phyloP scores from a whole-genome alignment of 2,113 vertebrate species.

The Boleophthalmus pectinirostris region DNA sequence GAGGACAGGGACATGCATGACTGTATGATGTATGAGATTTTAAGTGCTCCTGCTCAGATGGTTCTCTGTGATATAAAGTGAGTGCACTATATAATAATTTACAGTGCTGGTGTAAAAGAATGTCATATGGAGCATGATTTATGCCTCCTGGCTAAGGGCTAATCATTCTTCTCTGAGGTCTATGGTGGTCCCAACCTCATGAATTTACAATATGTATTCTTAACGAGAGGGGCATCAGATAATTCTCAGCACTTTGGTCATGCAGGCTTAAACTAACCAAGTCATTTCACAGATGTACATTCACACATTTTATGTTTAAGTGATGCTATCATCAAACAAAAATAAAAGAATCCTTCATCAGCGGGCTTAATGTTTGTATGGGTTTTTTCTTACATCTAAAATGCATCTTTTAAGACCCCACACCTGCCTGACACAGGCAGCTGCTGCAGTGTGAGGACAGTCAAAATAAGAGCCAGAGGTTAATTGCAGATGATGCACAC shows the following conservation, averaged over 20 bases:
- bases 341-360: neutral
- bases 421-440: constrained; percentile 16
- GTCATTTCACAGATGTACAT: neutral
- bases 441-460: constrained; percentile 19
- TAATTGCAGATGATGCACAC: constrained; percentile 30
- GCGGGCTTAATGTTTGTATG: no score
- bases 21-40: constrained; percentile 39
- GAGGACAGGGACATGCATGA: constrained; percentile 1
- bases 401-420: neutral
- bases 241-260: constrained; percentile 3
- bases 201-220: constrained; percentile 12
- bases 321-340: neutral
- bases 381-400: no score
- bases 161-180: constrained; percentile 12
- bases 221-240: neutral
- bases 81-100: constrained; percentile 29
- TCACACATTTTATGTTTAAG: neutral
- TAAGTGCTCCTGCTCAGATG: constrained; percentile 33
- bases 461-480: constrained; percentile 29
- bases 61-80: constrained; percentile 21
- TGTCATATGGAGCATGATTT: constrained; percentile 16
- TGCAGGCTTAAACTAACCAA: neutral
- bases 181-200: neutral
- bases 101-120: constrained; percentile 26
- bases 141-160: constrained; percentile 13